A percentile compares a stretch with the other conserved stretches of the same genome.
Evolutionary conservation across 2,113 vertebrate species (phyloP).

Genomic region (Corvus hawaiiensis): DNA sequence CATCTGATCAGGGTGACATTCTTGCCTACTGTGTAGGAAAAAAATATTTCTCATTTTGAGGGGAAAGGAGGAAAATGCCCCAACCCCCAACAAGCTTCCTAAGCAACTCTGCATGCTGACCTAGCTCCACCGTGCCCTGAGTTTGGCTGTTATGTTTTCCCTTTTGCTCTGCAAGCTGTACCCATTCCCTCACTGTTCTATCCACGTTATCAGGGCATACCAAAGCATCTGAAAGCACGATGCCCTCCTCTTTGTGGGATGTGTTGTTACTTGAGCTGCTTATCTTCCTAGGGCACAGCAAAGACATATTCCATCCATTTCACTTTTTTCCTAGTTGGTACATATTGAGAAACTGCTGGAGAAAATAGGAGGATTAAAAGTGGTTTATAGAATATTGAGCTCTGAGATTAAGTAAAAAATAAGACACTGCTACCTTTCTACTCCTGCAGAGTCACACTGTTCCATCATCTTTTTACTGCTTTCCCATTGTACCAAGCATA

Average conservation of each 20-base stretch:
- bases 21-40: slow-evolving; percentile 66
- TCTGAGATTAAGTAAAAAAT: neutral
- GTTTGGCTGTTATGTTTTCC: neutral
- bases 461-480: neutral
- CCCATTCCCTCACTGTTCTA: neutral
- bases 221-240: neutral
- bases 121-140: neutral
- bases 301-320: neutral
- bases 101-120: neutral
- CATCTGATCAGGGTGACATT: slow-evolving; percentile 1
- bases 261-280: neutral
- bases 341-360: neutral
- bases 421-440: neutral
- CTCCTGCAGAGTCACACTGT: neutral
- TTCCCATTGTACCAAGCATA: neutral
- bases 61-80: slow-evolving; percentile 3
- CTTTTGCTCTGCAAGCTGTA: neutral
- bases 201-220: neutral
- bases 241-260: neutral
- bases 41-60: slow-evolving; percentile 32
- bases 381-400: neutral
- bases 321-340: neutral
- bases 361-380: neutral
- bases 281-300: neutral
- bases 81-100: neutral